These are phyloP conservation scores for Dermochelys coriacea DNA, from an alignment of 2,797 vertebrate genomes.

Conservation along the genomic window DNA sequence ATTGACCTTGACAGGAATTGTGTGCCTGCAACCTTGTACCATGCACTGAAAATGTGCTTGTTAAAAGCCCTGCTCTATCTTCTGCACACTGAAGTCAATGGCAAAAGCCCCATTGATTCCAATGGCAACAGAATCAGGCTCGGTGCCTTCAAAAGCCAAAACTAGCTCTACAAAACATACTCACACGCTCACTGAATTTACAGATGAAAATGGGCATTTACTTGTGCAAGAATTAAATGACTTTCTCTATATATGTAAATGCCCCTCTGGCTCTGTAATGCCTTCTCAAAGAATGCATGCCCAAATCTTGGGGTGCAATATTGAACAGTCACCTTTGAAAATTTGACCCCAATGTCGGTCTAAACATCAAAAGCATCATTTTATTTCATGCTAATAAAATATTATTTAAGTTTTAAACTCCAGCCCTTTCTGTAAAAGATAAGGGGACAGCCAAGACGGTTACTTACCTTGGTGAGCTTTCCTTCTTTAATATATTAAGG, in stretches of 20 bases:
- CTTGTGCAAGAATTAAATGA: background rate
- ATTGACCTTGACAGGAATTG: background rate
- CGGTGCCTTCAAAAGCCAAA: slow-evolving; percentile 2
- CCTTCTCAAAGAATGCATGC: background rate
- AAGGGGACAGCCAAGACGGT: background rate
- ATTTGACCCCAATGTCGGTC: background rate
- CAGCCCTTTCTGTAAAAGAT: background rate
- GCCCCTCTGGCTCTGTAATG: slow-evolving; percentile 14
- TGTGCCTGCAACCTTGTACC: background rate
- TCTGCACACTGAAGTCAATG: background rate
- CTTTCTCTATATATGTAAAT: background rate
- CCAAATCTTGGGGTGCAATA: background rate
- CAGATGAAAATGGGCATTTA: fast-evolving
- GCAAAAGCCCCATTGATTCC: background rate
- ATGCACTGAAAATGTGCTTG: background rate
- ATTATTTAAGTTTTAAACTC: background rate
- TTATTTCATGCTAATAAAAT: background rate
- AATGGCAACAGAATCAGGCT: background rate
- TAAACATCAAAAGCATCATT: background rate
- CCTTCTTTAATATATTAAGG: slow-evolving; percentile 96
- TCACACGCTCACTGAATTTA: background rate
- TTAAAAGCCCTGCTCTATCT: background rate
- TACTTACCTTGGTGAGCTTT: slow-evolving; percentile 91
- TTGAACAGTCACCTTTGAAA: slow-evolving; percentile 14
- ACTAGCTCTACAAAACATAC: slow-evolving; percentile 1